Evolutionary conservation across 37 sponge, comb jelly and placozoan genomes (phyloP).

Genomic region (Agelas oroides): DNA sequence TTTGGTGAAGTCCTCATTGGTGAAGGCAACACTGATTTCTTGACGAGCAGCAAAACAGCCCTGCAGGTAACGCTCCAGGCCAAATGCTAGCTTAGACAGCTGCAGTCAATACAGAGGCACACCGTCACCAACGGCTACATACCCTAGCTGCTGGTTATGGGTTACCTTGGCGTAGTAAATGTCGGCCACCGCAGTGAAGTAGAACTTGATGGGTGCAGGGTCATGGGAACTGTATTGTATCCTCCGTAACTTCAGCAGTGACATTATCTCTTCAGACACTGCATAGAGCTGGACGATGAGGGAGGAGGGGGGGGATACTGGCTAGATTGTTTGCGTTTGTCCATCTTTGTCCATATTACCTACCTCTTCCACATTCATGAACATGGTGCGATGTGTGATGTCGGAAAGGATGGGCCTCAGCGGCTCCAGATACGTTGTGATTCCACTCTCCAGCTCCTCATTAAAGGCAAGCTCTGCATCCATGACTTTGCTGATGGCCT

Average conservation of each 20-base stretch:
- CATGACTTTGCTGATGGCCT: slow-evolving; percentile 28
- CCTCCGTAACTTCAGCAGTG: slow-evolving; percentile 28
- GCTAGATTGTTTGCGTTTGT: neutral
- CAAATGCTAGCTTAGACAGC: neutral
- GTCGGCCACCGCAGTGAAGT: slow-evolving; percentile 62
- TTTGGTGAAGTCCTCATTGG: slow-evolving; percentile 44
- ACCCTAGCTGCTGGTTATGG: neutral
- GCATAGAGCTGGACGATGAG: slow-evolving; percentile 35
- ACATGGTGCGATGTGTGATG: slow-evolving; percentile 50
- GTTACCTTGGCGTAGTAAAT: slow-evolving; percentile 60
- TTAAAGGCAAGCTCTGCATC: slow-evolving; percentile 24
- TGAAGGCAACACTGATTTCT: slow-evolving; percentile 45
- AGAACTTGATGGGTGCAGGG: slow-evolving; percentile 24
- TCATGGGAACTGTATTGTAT: slow-evolving; percentile 13
- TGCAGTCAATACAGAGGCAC: slow-evolving; percentile 1
- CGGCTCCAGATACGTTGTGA: slow-evolving; percentile 51
- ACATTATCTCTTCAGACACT: slow-evolving; percentile 17
- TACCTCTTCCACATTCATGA: slow-evolving; percentile 65
- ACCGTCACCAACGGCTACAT: neutral
- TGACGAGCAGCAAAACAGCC: slow-evolving; percentile 26
- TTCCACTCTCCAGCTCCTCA: slow-evolving; percentile 33
- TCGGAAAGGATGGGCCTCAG: slow-evolving; percentile 36
- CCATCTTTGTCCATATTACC: neutral
- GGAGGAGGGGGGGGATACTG: too few relatives aligned
- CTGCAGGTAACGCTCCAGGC: slow-evolving; percentile 14